Percentiles rank a stretch among this genome's conserved stretches.
Conservation (phyloP, 2,888 invertebrate genomes). For the Ichneumoninae sp. region DNA sequence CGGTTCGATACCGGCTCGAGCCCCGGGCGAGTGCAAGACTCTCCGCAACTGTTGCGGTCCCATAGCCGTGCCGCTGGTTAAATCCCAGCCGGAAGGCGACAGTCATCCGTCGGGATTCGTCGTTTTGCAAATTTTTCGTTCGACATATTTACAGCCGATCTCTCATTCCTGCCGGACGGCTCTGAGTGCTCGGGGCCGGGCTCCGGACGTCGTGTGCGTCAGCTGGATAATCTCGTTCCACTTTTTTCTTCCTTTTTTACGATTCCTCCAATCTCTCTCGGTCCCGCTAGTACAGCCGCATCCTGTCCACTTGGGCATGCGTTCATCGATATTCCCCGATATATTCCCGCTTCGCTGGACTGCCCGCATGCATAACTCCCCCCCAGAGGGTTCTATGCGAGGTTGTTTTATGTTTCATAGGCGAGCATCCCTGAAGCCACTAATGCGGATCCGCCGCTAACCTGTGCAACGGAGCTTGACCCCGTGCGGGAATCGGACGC, state of each 20-base stretch:
- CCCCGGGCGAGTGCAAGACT: neutral
- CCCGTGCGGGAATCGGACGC: neutral
- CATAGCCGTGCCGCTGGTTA: neutral
- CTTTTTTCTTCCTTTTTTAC: slow-evolving; percentile 13
- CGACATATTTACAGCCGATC: neutral
- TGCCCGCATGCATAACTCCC: neutral
- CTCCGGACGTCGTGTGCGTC: neutral
- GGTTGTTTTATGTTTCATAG: slow-evolving; percentile 18
- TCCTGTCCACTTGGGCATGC: neutral
- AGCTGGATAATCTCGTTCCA: slow-evolving; percentile 5
- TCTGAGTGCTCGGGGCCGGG: neutral
- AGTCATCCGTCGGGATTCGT: neutral
- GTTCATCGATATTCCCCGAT: neutral
- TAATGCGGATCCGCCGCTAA: slow-evolving; percentile 10
- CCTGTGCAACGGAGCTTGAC: slow-evolving; percentile 14
- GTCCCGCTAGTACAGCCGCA: neutral
- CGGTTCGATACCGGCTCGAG: neutral
- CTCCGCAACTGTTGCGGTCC: neutral
- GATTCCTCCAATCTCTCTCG: slow-evolving; percentile 7
- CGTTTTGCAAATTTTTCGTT: neutral
- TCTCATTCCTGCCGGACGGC: neutral
- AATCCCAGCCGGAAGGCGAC: neutral
- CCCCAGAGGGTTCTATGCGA: neutral
- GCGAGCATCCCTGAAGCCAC: slow-evolving; percentile 5
- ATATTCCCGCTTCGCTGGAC: neutral